Evolutionary conservation across 2,113 vertebrate genomes (phyloP), one percentile per base, ranked within the genome.

Genomic region (Etheostoma spectabile): DNA sequence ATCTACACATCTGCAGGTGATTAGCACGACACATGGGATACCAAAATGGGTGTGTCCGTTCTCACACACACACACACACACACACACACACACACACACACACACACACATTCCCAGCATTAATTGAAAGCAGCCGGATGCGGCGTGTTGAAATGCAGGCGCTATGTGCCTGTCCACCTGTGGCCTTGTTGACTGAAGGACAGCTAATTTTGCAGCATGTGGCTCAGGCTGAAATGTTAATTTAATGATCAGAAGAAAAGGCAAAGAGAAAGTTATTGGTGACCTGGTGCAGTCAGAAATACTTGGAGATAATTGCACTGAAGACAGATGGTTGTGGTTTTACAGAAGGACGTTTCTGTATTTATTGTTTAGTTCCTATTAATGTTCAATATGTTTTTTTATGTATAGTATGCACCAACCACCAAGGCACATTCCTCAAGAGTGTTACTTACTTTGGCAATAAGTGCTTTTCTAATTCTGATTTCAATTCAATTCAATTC

Each of bases 111-210:
- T 63, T 57, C 60, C 45, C 79, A 72, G 38, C 3, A 4, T 74
- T 84, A 85, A 89, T 79, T 91, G 85, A 87, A 86, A 86, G 73
- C 83, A 80, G 80, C 72, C 53, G 56, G 63, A 84, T 65, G 51
- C 63, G 55, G 46, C 0, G 52, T 30, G 78, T 51, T 86, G 77
- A 84, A 74, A 80, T 59, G 21, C 1, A 2, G 6, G 2, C 42
- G 24, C 42, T 63, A 48, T 66, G 67, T 71, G 46, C 13, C 30
- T 14, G 42, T 61, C 77, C 90, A 92, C 81, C 88, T 90, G 88
- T 82, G 77, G 63, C 67, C 14, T 19, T 55, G 59, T 53, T n/a
- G 75, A 74, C 12, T 67, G 72, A 76, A 30, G 21, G 69, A 27
- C 19, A 53, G 42, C 19, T 82, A 77, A 79, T 69, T 62, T 19